These are phyloP conservation scores for Drosophila helvetica DNA, from an alignment of 2,888 invertebrate species.

Conservation along the genomic window DNA sequence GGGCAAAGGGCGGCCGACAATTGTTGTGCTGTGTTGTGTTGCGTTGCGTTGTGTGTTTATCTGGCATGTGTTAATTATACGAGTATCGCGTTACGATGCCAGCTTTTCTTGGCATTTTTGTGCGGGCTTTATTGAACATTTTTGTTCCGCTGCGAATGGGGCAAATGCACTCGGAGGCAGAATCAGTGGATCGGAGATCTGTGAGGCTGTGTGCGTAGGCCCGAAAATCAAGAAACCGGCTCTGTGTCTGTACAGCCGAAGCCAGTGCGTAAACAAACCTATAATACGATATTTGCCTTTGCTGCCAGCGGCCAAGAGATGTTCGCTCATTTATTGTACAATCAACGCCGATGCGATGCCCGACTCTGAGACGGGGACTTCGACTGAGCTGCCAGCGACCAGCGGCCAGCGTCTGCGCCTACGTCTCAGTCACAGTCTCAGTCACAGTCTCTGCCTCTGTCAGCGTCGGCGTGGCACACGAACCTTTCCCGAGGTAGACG, in stretches of 20 bases:
- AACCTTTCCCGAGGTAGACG: conserved; percentile 50
- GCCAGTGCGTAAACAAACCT: conserved; percentile 62
- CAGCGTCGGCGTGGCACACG: conserved; percentile 29
- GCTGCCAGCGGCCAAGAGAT: conserved; percentile 51
- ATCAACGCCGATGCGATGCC: conserved; percentile 43
- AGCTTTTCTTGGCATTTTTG: conserved; percentile 29
- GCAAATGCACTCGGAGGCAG: conserved; percentile 40
- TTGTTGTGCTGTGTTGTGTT: conserved; percentile 31
- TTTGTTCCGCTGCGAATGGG: conserved; percentile 21
- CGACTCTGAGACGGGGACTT: not conserved
- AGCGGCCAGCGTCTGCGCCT: conserved; percentile 17
- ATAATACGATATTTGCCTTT: conserved; percentile 50
- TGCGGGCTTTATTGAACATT: conserved; percentile 18
- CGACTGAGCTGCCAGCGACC: conserved; percentile 11
- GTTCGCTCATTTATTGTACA: conserved; percentile 70
- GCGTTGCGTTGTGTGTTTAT: conserved; percentile 18
- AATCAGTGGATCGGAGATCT: conserved; percentile 37
- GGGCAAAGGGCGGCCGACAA: conserved; percentile 68
- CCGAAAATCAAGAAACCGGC: conserved; percentile 63
- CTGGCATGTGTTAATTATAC: conserved; percentile 38
- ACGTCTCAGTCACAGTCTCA: conserved; percentile 5
- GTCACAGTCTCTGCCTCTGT: conserved; percentile 8
- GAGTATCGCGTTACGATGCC: conserved; percentile 27
- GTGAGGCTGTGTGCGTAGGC: conserved; percentile 16
- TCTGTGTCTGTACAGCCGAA: conserved; percentile 38